A percentile compares a stretch with the other conserved stretches of the same genome.
Conservation (phyloP, 2,113 vertebrate species). For the Chaetorhynchus papuensis region DNA sequence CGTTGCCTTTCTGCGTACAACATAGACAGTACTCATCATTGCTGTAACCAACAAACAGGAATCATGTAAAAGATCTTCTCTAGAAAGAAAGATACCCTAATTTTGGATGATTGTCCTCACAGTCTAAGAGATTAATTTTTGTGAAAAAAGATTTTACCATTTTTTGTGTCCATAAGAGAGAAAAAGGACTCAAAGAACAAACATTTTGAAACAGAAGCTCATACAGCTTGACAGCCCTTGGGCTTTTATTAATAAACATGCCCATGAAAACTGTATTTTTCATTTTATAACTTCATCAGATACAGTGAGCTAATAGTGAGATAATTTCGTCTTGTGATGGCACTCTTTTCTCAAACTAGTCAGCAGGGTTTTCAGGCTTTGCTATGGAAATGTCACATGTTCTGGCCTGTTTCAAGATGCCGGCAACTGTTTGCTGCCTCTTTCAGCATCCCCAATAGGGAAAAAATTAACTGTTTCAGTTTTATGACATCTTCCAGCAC, state of each 20-base stretch:
- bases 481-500: not conserved
- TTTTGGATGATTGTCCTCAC: not conserved
- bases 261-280: not conserved
- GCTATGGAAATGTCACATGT: constrained; percentile 13
- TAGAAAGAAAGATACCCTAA: not conserved
- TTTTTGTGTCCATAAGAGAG: not conserved
- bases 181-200: not conserved
- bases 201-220: not conserved
- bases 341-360: constrained; percentile 2
- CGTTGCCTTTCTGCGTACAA: rapidly evolving
- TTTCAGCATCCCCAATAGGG: not conserved
- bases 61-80: not conserved
- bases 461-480: constrained; percentile 31
- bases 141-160: not conserved
- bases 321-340: constrained; percentile 47
- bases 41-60: not conserved
- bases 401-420: not conserved
- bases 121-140: not conserved
- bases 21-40: not conserved
- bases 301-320: not conserved
- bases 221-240: not conserved
- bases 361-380: constrained; percentile 38
- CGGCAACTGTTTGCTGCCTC: not conserved
- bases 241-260: not conserved
- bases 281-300: not conserved